These are phyloP conservation scores for Laticauda laticaudata DNA, from an alignment of 2,113 vertebrate species.

Conservation along the genomic window DNA sequence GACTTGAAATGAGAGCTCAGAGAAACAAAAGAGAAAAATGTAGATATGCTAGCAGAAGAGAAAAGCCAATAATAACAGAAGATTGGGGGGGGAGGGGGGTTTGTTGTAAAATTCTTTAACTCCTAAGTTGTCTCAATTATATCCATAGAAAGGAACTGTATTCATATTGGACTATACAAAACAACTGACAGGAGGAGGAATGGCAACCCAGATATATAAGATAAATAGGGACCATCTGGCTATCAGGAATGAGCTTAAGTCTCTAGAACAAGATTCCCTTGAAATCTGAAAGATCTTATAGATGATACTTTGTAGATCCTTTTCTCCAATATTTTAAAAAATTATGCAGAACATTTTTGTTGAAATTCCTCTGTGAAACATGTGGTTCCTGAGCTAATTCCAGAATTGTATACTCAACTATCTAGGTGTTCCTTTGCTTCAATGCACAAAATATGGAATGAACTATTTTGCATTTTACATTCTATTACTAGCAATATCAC, in stretches of 20 bases:
- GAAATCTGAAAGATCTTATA: not conserved
- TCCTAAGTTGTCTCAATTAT: not conserved
- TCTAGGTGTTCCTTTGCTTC: not conserved
- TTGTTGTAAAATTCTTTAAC: not conserved
- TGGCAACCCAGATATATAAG: not conserved
- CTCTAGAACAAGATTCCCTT: not conserved
- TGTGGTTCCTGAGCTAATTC: not conserved
- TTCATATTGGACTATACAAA: not conserved
- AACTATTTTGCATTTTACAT: not conserved
- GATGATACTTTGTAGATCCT: not conserved
- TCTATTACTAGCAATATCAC: slow-evolving; percentile 7
- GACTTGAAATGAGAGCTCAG: not conserved
- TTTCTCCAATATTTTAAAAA: not conserved
- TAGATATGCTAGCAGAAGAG: not conserved
- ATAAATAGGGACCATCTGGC: not conserved
- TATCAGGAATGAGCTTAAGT: not conserved
- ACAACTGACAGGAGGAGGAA: not conserved
- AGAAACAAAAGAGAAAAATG: not conserved
- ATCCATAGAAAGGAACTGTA: not conserved
- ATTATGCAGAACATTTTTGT: not conserved
- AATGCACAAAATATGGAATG: not conserved
- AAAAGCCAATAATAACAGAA: not conserved
- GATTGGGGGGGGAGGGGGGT: not conserved
- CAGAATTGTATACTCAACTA: not conserved
- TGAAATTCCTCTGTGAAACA: not conserved